A percentile compares a stretch with the other conserved stretches of the same genome.
Evolutionary conservation across 1,140 invertebrate genomes (phyloP).

Genomic region (Bombus pascuorum): DNA sequence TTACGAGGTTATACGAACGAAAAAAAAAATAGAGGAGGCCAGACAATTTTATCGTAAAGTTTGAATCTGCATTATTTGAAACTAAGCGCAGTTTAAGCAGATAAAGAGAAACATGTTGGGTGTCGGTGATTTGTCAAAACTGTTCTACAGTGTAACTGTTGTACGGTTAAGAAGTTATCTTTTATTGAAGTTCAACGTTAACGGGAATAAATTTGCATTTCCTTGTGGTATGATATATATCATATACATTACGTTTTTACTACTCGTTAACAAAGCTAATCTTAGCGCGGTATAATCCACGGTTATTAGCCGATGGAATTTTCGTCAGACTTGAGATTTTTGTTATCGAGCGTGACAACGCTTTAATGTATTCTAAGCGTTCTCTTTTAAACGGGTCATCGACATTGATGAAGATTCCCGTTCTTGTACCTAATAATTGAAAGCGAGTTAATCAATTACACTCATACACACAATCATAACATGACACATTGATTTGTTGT

Average conservation of each 20-base stretch:
- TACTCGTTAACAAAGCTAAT: slow-evolving; percentile 45
- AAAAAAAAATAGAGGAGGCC: not conserved
- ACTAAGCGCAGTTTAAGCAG: slow-evolving; percentile 46
- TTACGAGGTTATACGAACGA: slow-evolving; percentile 13
- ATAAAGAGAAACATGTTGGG: slow-evolving; percentile 1
- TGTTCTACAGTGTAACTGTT: not conserved
- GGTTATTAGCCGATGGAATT: not conserved
- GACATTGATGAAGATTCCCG: slow-evolving; percentile 17
- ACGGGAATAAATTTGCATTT: slow-evolving; percentile 69
- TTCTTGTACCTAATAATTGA: slow-evolving; percentile 15
- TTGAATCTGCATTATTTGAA: not conserved
- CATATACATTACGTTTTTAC: slow-evolving; percentile 58
- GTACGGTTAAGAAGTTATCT: slow-evolving; percentile 15
- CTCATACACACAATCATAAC: slow-evolving; percentile 1
- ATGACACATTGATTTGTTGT: slow-evolving; percentile 22
- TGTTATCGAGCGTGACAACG: slow-evolving; percentile 11
- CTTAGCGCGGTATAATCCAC: not conserved
- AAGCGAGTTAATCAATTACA: slow-evolving; percentile 25
- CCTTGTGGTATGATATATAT: slow-evolving; percentile 60
- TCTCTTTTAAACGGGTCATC: slow-evolving; percentile 47
- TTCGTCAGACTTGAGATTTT: not conserved
- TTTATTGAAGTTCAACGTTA: slow-evolving; percentile 40
- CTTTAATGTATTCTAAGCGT: slow-evolving; percentile 37
- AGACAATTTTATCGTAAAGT: slow-evolving; percentile 6
- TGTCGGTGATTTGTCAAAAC: slow-evolving; percentile 26